Evolutionary conservation across 2,888 invertebrate species (phyloP).

Genomic region (Amorpha juglandis): DNA sequence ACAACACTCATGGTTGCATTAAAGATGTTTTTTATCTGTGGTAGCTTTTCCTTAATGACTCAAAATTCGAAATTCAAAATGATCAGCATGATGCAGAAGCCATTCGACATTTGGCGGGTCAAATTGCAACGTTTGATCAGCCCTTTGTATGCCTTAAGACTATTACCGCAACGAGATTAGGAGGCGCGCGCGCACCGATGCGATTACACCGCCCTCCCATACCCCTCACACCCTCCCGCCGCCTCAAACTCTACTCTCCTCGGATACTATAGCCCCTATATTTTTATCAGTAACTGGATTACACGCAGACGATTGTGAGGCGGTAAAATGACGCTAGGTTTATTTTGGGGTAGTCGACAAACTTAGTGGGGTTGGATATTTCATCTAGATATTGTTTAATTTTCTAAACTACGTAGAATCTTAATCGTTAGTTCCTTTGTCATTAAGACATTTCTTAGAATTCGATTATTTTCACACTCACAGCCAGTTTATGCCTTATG

Average conservation of each 20-base stretch:
- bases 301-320: conserved; percentile 41
- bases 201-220: conserved; percentile 57
- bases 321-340: conserved; percentile 43
- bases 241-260: conserved; percentile 33
- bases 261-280: conserved; percentile 48
- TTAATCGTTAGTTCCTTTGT: too few species aligned
- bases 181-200: conserved; percentile 74
- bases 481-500: too few species aligned
- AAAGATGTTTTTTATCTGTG: too few species aligned
- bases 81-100: conserved; percentile 16
- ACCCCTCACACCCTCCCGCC: conserved; percentile 41
- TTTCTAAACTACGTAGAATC: too few species aligned
- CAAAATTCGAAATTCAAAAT: conserved; percentile 6
- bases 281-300: conserved; percentile 67
- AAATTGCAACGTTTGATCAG: conserved; percentile 77
- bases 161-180: conserved; percentile 79
- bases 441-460: too few species aligned
- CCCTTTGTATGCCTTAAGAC: conserved; percentile 79
- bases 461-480: too few species aligned
- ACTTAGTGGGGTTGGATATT: too few species aligned
- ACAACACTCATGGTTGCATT: too few species aligned
- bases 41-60: not conserved
- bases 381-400: too few species aligned
- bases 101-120: conserved; percentile 74
- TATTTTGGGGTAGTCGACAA: too few species aligned